These are phyloP conservation scores for Paedocypris sp. DNA, from an alignment of 2,113 vertebrate species.

Conservation along the genomic window DNA sequence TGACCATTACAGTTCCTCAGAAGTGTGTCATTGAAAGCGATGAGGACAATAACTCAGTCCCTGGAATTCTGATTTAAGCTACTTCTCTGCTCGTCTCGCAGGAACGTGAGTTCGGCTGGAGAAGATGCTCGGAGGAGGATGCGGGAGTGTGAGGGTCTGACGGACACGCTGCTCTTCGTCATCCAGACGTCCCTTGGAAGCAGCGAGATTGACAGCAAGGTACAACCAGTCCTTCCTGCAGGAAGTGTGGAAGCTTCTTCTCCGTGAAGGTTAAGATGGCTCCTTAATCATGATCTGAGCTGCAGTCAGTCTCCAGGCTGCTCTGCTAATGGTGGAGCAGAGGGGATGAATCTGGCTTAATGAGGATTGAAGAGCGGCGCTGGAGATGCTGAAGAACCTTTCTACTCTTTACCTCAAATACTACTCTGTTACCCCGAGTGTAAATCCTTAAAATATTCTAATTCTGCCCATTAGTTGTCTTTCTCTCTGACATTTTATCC, in stretches of 20 bases:
- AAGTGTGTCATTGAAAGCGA: too few species aligned
- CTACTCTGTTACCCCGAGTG: too few species aligned
- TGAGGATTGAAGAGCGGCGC: conserved; percentile 48
- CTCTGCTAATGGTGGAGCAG: conserved; percentile 35
- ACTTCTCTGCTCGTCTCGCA: conserved; percentile 43
- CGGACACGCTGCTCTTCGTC: conserved; percentile 90
- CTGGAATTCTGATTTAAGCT: too few species aligned
- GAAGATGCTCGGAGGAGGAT: conserved; percentile 94
- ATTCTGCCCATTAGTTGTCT: too few species aligned
- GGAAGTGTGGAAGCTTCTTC: conserved; percentile 23
- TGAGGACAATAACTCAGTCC: too few species aligned
- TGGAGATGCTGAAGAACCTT: conserved; percentile 8
- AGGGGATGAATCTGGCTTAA: conserved; percentile 41
- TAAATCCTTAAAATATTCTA: too few species aligned
- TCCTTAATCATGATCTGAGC: conserved; percentile 62
- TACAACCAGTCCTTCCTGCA: conserved; percentile 48
- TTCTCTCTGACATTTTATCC: too few species aligned
- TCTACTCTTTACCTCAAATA: conserved; percentile 25
- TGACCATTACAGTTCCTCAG: too few species aligned
- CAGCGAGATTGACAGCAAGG: conserved; percentile 99
- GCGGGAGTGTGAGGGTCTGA: conserved; percentile 96
- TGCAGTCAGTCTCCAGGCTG: conserved; percentile 30
- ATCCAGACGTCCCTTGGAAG: conserved; percentile 95
- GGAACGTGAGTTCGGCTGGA: conserved; percentile 96
- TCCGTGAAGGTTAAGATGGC: conserved; percentile 56